Percentiles rank a stretch among this genome's conserved stretches.
Evolutionary conservation across 2,797 vertebrate species (phyloP).

Genomic region (Parauchenoglanis ngamensis): DNA sequence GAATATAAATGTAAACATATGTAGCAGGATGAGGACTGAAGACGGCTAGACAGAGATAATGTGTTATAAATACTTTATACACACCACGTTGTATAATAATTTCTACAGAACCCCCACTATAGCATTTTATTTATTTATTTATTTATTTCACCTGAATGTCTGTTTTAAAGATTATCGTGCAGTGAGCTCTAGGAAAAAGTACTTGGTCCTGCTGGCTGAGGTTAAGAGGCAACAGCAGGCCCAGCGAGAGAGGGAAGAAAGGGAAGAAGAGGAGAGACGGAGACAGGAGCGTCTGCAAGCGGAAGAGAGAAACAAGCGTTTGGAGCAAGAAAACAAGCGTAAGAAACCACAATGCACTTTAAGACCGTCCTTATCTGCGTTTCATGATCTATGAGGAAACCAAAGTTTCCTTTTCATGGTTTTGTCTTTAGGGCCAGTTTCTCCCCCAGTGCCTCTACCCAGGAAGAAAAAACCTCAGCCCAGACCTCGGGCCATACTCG

Average conservation of each 20-base stretch:
- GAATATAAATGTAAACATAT: not conserved
- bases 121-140: not conserved
- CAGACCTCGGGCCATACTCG: slow-evolving; percentile 46
- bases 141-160: not conserved
- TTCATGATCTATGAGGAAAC: not conserved
- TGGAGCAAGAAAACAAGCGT: slow-evolving; percentile 66
- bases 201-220: slow-evolving; percentile 62
- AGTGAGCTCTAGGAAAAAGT: slow-evolving; percentile 65
- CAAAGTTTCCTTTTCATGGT: not conserved
- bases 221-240: slow-evolving; percentile 53
- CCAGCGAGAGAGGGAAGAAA: slow-evolving; percentile 59
- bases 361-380: not conserved
- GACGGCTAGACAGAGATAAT: not conserved
- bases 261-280: slow-evolving; percentile 60
- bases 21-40: not conserved
- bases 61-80: not conserved
- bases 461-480: slow-evolving; percentile 63
- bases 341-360: not conserved
- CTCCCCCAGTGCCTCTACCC: slow-evolving; percentile 70
- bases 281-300: slow-evolving; percentile 21
- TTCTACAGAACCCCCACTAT: not conserved
- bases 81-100: not conserved
- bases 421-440: slow-evolving; percentile 54
- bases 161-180: slow-evolving; percentile 67
- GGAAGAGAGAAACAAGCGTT: slow-evolving; percentile 19